Evolutionary conservation across 2,888 invertebrate genomes (phyloP).

Genomic region (Achlya flavicornis): DNA sequence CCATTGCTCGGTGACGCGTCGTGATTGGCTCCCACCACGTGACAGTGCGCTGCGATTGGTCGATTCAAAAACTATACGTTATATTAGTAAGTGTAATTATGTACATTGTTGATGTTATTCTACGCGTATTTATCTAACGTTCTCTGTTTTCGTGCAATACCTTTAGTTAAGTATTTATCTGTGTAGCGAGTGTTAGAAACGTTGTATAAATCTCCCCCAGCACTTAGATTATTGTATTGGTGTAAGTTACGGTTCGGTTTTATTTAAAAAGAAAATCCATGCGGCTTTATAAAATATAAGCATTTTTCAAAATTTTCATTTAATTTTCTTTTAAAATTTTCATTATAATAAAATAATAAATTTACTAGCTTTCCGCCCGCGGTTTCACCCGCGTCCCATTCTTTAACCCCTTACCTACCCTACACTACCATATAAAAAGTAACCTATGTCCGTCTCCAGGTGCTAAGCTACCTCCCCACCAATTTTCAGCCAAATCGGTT

Average conservation of each 20-base stretch:
- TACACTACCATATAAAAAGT: too few relatives aligned
- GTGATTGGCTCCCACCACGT: neutral
- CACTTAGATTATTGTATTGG: slow-evolving; percentile 21
- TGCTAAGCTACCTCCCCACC: too few relatives aligned
- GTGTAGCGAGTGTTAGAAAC: slow-evolving; percentile 69
- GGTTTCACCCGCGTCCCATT: too few relatives aligned
- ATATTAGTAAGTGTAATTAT: slow-evolving; percentile 72
- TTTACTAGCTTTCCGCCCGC: too few relatives aligned
- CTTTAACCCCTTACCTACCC: too few relatives aligned
- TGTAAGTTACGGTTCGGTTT: neutral
- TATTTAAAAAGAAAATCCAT: neutral
- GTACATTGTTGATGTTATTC: slow-evolving; percentile 66
- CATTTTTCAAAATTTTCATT: too few relatives aligned
- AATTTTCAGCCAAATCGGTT: too few relatives aligned
- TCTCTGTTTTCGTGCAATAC: slow-evolving; percentile 80
- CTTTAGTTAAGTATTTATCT: slow-evolving; percentile 82
- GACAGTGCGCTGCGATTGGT: slow-evolving; percentile 3
- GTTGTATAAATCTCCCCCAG: slow-evolving; percentile 69
- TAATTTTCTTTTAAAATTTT: too few relatives aligned
- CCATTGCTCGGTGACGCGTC: neutral
- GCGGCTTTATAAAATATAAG: too few relatives aligned
- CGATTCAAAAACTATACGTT: slow-evolving; percentile 25
- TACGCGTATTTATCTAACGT: slow-evolving; percentile 54
- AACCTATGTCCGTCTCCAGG: too few relatives aligned
- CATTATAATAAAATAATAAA: too few relatives aligned